Conservation (phyloP, 2,113 vertebrate species). For the Rhineura floridana region DNA sequence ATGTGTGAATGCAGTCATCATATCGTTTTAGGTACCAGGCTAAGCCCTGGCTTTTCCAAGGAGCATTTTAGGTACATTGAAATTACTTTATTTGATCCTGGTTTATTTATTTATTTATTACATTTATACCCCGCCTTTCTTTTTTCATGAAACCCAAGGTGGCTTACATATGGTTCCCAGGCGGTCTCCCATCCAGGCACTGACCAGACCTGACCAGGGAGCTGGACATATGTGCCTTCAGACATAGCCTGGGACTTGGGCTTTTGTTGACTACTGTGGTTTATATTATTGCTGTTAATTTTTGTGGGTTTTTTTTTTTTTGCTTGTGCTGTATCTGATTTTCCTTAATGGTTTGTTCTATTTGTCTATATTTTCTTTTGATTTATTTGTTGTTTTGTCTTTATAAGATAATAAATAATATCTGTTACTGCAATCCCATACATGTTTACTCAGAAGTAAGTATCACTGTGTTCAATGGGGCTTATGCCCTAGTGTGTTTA, state of each 20-base stretch:
- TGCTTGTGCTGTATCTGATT: background rate
- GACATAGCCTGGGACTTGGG: too few species aligned
- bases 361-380: background rate
- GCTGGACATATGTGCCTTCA: too few species aligned
- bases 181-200: too few species aligned
- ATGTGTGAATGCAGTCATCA: too few species aligned
- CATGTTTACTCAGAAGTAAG: background rate
- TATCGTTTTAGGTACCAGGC: background rate
- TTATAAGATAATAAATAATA: background rate
- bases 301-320: background rate
- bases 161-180: too few species aligned
- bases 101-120: too few species aligned
- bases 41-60: background rate
- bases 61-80: background rate
- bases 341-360: background rate
- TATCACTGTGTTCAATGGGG: background rate
- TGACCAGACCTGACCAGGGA: too few species aligned
- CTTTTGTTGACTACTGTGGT: background rate
- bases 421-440: background rate
- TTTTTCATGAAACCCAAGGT: too few species aligned
- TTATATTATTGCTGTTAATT: background rate
- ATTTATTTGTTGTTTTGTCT: background rate
- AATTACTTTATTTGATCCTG: background rate
- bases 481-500: background rate
- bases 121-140: too few species aligned